Conservation (phyloP, 2,888 invertebrate species). For the Drosophila rubida region DNA sequence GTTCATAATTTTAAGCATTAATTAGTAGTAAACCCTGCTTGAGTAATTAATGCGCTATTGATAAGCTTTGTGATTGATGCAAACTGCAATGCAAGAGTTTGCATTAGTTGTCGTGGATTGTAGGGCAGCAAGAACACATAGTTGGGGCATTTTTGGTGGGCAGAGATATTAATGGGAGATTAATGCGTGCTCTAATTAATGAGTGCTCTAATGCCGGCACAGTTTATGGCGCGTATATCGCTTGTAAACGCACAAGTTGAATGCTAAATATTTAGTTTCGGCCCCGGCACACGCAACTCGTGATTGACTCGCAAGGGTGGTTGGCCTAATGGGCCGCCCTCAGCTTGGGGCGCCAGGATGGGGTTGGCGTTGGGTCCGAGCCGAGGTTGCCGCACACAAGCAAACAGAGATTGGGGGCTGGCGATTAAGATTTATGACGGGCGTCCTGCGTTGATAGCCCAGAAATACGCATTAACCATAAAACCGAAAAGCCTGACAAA, state of each 20-base stretch:
- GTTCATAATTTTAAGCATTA: too few relatives aligned
- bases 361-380: background rate
- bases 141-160: too few relatives aligned
- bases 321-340: background rate
- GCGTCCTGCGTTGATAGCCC: conserved; percentile 52
- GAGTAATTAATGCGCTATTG: too few relatives aligned
- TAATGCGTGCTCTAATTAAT: conserved; percentile 16
- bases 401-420: conserved; percentile 32
- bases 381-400: background rate
- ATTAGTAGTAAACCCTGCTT: too few relatives aligned
- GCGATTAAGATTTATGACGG: conserved; percentile 73
- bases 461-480: conserved; percentile 57
- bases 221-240: conserved; percentile 11
- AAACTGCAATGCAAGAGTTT: background rate
- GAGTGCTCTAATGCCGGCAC: conserved; percentile 9
- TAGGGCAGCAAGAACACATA: background rate
- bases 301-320: conserved; percentile 38
- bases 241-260: conserved; percentile 11
- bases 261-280: conserved; percentile 28
- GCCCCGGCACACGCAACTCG: conserved; percentile 44
- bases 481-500: conserved; percentile 64
- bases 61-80: background rate
- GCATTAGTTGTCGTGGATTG: too few relatives aligned
- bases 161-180: conserved; percentile 3
- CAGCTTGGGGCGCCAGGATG: background rate